Evolutionary conservation across 2,888 invertebrate species (phyloP).

Genomic region (Tetragnatha montana): DNA sequence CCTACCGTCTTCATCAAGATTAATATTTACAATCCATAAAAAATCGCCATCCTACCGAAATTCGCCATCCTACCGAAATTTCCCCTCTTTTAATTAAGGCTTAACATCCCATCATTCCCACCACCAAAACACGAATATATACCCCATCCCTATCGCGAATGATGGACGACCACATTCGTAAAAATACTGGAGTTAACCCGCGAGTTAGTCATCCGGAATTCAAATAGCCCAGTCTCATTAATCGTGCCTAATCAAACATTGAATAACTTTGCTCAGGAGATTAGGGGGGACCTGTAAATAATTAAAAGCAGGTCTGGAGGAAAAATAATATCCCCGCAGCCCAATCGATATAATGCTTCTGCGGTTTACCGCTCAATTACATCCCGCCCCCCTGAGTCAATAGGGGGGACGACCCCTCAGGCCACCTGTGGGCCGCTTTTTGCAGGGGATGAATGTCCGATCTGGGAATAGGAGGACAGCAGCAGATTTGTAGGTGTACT

Average conservation of each 20-base stretch:
- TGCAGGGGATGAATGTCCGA: background rate
- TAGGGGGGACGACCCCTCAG: constrained; percentile 9
- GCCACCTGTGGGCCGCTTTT: constrained; percentile 4
- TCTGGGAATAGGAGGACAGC: background rate
- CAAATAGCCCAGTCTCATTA: constrained; percentile 50
- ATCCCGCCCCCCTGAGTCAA: constrained; percentile 31
- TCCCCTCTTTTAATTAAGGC: too few species aligned
- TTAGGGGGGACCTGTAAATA: constrained; percentile 62
- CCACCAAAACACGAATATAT: background rate
- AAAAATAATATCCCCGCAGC: constrained; percentile 48
- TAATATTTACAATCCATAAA: too few species aligned
- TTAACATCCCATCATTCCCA: background rate
- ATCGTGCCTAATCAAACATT: constrained; percentile 65
- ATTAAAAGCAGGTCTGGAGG: constrained; percentile 63
- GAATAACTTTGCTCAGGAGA: constrained; percentile 64
- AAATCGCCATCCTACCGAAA: too few species aligned
- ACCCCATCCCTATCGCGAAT: constrained; percentile 7
- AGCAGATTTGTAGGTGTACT: too few species aligned
- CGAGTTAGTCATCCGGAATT: constrained; percentile 26
- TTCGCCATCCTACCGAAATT: too few species aligned
- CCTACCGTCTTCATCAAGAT: too few species aligned
- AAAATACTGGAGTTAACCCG: background rate
- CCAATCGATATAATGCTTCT: constrained; percentile 63
- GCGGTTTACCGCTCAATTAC: constrained; percentile 66
- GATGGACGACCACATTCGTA: constrained; percentile 14